Evolutionary conservation across 2,113 vertebrate genomes (phyloP), one percentile per base, ranked within the genome.

Genomic region (Microtus montanus): DNA sequence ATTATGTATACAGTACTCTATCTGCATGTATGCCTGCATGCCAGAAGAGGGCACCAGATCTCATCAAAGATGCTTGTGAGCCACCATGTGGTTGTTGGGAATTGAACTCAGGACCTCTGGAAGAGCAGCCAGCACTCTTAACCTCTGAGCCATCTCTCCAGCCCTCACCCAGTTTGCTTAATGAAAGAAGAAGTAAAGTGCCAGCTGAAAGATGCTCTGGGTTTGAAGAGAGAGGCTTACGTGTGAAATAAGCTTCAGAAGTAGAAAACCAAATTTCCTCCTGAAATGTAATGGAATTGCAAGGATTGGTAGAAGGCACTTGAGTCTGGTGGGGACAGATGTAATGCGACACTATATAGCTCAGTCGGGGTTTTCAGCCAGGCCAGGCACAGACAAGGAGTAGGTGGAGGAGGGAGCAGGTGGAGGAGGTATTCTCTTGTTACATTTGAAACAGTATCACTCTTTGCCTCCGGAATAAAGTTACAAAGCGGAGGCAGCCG

Each of bases 371-470:
- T 94, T 92, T 49, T 84, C 61, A 91, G 92, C 80, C 68, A 93
- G 94, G 47, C 77, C 24, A 7, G 88, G 52, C 85, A 49, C 26
- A 92, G 90, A 49, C 95, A 93, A 85, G n/a, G 91, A 95, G 92
- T 89, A 89, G 82, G 95, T 92, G 91, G 41, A 15, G 52, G 13
- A 86, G 30, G 41, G 91, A 95, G 92, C 87, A 89, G 82, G 95
- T 90, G 91, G 94, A 15, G 52, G 3, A 86, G 30, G 83, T 54
- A 64, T 84, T 64, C 78, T 94, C 95, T 64, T 44, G 68, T 86
- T 87, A 95, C 75, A 91, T 97, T 90, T 95, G 78, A 90, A 96
- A 88, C 26, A 24, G 64, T 75, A 77, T 52, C 80, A 92, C 68
- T 35, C 41, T 14, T 91, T 93, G 78, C 95, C 61, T 95, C 63